Evolutionary conservation across 2,888 invertebrate species (phyloP), one percentile per base, ranked within the genome.

Genomic region (Calliscelio sp.): DNA sequence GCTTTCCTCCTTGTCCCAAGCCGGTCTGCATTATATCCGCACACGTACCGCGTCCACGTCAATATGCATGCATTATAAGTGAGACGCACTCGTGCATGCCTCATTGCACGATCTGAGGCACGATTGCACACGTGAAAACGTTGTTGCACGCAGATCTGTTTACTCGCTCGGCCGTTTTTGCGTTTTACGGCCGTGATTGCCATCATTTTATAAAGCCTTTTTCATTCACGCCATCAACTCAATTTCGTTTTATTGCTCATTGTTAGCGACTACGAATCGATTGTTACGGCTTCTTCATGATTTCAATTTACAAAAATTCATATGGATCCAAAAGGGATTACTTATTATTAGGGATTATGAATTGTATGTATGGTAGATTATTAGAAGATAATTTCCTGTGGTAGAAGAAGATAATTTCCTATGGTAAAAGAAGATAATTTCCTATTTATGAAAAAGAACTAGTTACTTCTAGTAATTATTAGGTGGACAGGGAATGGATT

Each of bases 1-100:
- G 46, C 70, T 83, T 83, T 83, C 73, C 73, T 65, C 46, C 28
- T 28, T 28, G 59, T 53, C 55, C 80, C 71, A 44, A 82, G 77
- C 82, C 55, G 66, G 71, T 71, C 71, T 77, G 82, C 71, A 71
- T 71, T 82, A 82, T 77, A 82, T 71, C 55, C 75, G 75, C 75
- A 70, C 75, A 70, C 75, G 75, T 74, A 74, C 68, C 49, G 80
- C 65, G 49, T 51, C 46, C 51, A 74, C 81, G 55, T 77, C 81
- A 70, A 81, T 82, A 82, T 82, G 53, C 77, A 82, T 82, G 71
- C 82, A 77, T 82, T 82, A 82, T 82, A 71, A 81, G 81, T 77
- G 59, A 71, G 82, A 82, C 77, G 77, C 81, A 82, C 81, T 77
- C 77, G 70, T 71, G 70, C 82, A 83, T 83, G 82, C 51, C 78